These are phyloP conservation scores for Holothuria scabra DNA, from an alignment of 53 echinoderm and acorn worm species.

Conservation along the genomic window DNA sequence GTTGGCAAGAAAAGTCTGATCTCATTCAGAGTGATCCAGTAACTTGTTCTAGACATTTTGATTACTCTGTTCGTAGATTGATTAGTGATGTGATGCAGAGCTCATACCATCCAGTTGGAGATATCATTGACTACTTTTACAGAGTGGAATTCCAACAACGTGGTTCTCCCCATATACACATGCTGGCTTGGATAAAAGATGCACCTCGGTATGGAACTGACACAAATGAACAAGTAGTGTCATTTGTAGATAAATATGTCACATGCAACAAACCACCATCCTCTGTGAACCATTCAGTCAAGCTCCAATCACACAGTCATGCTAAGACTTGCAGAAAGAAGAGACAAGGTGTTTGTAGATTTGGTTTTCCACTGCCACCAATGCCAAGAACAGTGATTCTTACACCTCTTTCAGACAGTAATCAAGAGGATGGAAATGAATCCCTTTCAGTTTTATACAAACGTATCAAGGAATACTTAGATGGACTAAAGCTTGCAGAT, in stretches of 20 bases:
- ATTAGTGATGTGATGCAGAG: slow-evolving; percentile 24
- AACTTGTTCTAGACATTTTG: slow-evolving; percentile 41
- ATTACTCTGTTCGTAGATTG: slow-evolving; percentile 41
- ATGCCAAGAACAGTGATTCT: slow-evolving; percentile 39
- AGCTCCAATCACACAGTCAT: slow-evolving; percentile 16
- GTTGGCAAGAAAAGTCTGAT: slow-evolving; percentile 10
- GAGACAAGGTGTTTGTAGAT: slow-evolving; percentile 31
- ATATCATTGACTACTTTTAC: slow-evolving; percentile 42
- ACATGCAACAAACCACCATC: slow-evolving; percentile 11
- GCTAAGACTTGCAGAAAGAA: slow-evolving; percentile 19
- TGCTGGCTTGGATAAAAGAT: too few species aligned
- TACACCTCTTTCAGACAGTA: slow-evolving; percentile 4
- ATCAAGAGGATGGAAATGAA: neutral
- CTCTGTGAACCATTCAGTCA: neutral
- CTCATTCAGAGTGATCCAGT: too few species aligned
- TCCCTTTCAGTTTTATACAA: neutral
- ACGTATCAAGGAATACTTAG: slow-evolving; percentile 13
- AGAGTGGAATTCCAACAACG: slow-evolving; percentile 56
- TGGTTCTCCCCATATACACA: too few species aligned
- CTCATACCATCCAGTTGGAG: slow-evolving; percentile 38
- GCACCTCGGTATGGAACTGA: too few species aligned
- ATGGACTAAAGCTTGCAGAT: slow-evolving; percentile 11
- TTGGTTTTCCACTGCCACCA: slow-evolving; percentile 31
- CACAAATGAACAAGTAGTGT: neutral
- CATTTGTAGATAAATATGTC: slow-evolving; percentile 14